Conservation (phyloP, 2,888 invertebrate species). For the Meteorus cinctellus region DNA sequence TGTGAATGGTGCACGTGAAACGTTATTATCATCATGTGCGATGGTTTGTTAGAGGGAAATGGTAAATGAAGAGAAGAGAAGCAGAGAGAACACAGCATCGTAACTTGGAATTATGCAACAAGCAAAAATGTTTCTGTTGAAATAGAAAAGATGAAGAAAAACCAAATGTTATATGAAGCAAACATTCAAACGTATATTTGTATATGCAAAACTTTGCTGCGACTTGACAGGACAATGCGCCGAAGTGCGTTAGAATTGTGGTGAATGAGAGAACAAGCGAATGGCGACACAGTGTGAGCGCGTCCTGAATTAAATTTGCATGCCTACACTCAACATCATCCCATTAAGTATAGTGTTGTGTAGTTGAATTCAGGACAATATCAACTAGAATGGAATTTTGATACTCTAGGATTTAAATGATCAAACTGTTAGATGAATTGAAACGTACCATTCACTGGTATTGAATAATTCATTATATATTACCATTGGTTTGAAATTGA, state of each 20-base stretch:
- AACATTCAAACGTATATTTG: not conserved
- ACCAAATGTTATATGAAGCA: not conserved
- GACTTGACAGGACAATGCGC: not conserved
- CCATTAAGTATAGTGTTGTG: slow-evolving; percentile 32
- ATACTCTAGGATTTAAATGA: slow-evolving; percentile 37
- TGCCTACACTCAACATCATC: slow-evolving; percentile 28
- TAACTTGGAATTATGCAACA: slow-evolving; percentile 19
- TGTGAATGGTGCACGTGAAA: not conserved
- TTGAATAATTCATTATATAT: slow-evolving; percentile 31
- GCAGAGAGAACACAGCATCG: not conserved
- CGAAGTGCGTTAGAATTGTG: not conserved
- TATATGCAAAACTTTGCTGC: not conserved
- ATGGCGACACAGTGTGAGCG: slow-evolving; percentile 1
- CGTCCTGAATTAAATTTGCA: slow-evolving; percentile 38
- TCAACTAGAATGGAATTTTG: slow-evolving; percentile 33
- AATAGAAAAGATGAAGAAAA: not conserved
- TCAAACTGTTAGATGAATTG: slow-evolving; percentile 31
- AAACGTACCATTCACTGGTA: slow-evolving; percentile 16
- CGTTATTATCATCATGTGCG: slow-evolving; percentile 3
- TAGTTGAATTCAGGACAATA: slow-evolving; percentile 19
- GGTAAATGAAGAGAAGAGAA: slow-evolving; percentile 9
- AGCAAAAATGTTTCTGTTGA: slow-evolving; percentile 19
- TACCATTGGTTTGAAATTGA: slow-evolving; percentile 18
- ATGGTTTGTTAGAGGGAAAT: not conserved
- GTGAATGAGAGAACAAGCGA: not conserved